Evolutionary conservation across 2,797 vertebrate genomes (phyloP).

Genomic region (Acropternis orthonyx): DNA sequence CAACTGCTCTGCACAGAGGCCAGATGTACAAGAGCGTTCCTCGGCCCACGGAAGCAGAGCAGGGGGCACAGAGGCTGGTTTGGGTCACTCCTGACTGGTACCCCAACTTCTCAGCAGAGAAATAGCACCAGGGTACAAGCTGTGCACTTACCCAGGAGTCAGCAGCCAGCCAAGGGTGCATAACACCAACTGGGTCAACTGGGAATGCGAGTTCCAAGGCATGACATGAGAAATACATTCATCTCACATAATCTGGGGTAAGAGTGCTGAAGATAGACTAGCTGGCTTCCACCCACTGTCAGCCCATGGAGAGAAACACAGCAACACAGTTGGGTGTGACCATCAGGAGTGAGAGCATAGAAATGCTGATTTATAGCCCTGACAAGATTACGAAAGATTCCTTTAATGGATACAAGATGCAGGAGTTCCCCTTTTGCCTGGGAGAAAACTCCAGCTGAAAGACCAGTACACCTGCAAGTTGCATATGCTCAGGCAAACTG

Average conservation of each 20-base stretch:
- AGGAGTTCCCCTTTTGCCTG: background rate
- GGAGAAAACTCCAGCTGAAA: slow-evolving; percentile 30
- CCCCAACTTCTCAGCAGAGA: slow-evolving; percentile 60
- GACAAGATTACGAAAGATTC: slow-evolving; percentile 35
- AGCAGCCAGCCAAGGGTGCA: slow-evolving; percentile 71
- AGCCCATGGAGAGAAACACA: slow-evolving; percentile 73
- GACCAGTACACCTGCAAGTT: background rate
- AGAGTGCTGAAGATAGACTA: slow-evolving; percentile 72
- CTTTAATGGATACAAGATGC: background rate
- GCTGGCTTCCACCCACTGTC: slow-evolving; percentile 72
- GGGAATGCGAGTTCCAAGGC: slow-evolving; percentile 67
- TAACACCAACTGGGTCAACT: slow-evolving; percentile 73
- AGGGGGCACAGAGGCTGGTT: background rate
- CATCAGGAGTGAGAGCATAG: slow-evolving; percentile 61
- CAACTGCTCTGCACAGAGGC: background rate
- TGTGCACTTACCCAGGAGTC: slow-evolving; percentile 70
- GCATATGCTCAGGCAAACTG: background rate
- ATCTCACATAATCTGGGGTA: slow-evolving; percentile 72
- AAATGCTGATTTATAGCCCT: slow-evolving; percentile 62
- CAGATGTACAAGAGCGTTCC: background rate
- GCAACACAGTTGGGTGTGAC: slow-evolving; percentile 73
- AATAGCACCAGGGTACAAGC: slow-evolving; percentile 69
- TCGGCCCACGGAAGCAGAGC: background rate
- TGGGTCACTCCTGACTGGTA: slow-evolving; percentile 58
- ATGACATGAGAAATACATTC: slow-evolving; percentile 73